Base-by-base conservation (phyloP, 2,888 invertebrate species). In the Alcis repandata region DNA sequence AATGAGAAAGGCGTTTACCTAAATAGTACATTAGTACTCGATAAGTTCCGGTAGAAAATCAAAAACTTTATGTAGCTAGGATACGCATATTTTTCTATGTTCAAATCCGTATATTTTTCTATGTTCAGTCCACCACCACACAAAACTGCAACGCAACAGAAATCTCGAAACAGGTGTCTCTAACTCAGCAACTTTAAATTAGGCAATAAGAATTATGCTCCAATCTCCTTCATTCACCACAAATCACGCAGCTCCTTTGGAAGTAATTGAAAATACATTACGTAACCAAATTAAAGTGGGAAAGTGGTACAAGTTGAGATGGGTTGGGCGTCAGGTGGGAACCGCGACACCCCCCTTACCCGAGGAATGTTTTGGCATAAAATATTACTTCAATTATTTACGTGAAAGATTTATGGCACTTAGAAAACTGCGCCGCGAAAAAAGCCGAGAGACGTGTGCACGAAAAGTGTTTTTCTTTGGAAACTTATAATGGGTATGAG, bases 351-450 rank as follows among this genome's bases (percentile, higher is more conserved):
- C 87, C 85, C 90, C 90, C 89, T 89, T 82, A 83, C 87, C 90
- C 84, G 86, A 88, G 90, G 91, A 92, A 93, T 92, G 92, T 92
- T 93, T 92, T 91, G 93, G 93, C 93, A 93, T 94, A 94, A 94
- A 94, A 94, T 94, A 94, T 94, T 91, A 94, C 93, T 94, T 94
- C 94, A 94, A 94, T 94, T 94, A 94, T 94, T 94, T 94, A 93
- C 92, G 91, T 89, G 91, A 87, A 83, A 93, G 93, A 93, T 93
- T 93, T 93, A 93, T 93, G 63, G 91, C 87, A 91, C 92, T 93
- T 93, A 91, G 92, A 92, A 91, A 93, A 93, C 91, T 92, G 92
- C 91, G 92, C 92, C 82, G 88, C 87, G 92, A 91, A 93, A 93
- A 92, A 92, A 91, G 86, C 85, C 87, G 84, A 88, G 91, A 87